A percentile compares a stretch with the other conserved stretches of the same genome.
These are phyloP conservation scores for Heliconius ismenius DNA, from an alignment of 2,888 invertebrate species.

Conservation along the genomic window DNA sequence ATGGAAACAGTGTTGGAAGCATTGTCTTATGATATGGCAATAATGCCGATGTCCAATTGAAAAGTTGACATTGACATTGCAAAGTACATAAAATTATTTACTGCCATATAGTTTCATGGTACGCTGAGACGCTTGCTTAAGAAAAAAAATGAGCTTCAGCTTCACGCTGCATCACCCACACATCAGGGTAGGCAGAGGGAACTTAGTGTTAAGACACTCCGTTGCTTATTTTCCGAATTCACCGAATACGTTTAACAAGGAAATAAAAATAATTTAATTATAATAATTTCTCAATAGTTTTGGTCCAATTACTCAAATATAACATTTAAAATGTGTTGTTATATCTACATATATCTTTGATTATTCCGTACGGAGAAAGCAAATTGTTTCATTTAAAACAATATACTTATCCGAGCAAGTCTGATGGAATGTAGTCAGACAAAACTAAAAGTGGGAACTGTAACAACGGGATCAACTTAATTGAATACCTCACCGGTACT, in stretches of 20 bases:
- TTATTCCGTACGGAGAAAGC: slow-evolving; percentile 27
- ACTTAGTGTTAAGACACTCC: background rate
- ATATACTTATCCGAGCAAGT: slow-evolving; percentile 41
- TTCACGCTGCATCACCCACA: background rate
- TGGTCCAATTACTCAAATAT: background rate
- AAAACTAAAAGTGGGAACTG: slow-evolving; percentile 52
- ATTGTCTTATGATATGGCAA: too few relatives aligned
- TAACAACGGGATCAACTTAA: slow-evolving; percentile 50
- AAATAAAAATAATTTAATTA: too few relatives aligned
- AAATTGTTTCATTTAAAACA: slow-evolving; percentile 41
- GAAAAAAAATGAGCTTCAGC: background rate
- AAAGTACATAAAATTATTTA: background rate
- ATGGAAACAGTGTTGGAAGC: too few relatives aligned
- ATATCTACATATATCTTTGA: background rate
- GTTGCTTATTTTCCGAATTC: too few relatives aligned
- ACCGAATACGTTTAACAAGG: background rate
- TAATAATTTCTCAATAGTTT: too few relatives aligned
- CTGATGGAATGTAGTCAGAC: slow-evolving; percentile 47
- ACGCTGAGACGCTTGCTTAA: background rate
- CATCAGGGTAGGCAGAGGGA: background rate
- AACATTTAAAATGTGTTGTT: background rate
- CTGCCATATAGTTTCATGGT: background rate
- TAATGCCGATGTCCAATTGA: too few relatives aligned
- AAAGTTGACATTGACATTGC: too few relatives aligned
- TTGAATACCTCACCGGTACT: slow-evolving; percentile 50